Evolutionary conservation across 2,888 invertebrate species (phyloP).

Genomic region (Phaedon cochleariae): DNA sequence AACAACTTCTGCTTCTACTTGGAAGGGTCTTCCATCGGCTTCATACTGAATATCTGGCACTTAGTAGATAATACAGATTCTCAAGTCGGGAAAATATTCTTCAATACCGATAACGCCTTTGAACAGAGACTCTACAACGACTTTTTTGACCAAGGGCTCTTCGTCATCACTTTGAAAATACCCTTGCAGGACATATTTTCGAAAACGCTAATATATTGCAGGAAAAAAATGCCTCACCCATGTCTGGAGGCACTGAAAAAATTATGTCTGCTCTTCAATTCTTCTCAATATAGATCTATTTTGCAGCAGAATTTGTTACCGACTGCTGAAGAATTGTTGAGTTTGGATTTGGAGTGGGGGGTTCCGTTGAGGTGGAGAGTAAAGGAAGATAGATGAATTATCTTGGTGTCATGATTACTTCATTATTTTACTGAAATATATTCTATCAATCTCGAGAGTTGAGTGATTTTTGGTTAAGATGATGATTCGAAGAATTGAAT

Average conservation of each 20-base stretch:
- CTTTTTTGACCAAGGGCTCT: slow-evolving; percentile 49
- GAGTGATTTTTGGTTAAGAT: too few relatives aligned
- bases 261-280: slow-evolving; percentile 49
- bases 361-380: slow-evolving; percentile 46
- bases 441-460: too few relatives aligned
- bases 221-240: slow-evolving; percentile 51
- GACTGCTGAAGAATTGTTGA: slow-evolving; percentile 51
- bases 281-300: slow-evolving; percentile 47
- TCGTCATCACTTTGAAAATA: slow-evolving; percentile 47
- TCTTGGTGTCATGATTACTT: too few relatives aligned
- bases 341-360: slow-evolving; percentile 58
- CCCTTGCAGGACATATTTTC: slow-evolving; percentile 50
- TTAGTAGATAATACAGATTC: slow-evolving; percentile 30
- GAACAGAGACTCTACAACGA: slow-evolving; percentile 51
- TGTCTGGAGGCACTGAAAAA: slow-evolving; percentile 54
- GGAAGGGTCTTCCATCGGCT: slow-evolving; percentile 48
- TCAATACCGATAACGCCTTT: slow-evolving; percentile 53
- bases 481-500: too few relatives aligned
- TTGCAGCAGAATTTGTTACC: slow-evolving; percentile 53
- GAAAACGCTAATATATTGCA: slow-evolving; percentile 47
- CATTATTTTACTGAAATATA: too few relatives aligned
- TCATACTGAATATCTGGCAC: slow-evolving; percentile 46
- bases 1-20: slow-evolving; percentile 43
- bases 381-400: background rate
- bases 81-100: slow-evolving; percentile 46